phyloP scores from a whole-genome alignment of 2,113 vertebrate genomes.

The Willisornis vidua region DNA sequence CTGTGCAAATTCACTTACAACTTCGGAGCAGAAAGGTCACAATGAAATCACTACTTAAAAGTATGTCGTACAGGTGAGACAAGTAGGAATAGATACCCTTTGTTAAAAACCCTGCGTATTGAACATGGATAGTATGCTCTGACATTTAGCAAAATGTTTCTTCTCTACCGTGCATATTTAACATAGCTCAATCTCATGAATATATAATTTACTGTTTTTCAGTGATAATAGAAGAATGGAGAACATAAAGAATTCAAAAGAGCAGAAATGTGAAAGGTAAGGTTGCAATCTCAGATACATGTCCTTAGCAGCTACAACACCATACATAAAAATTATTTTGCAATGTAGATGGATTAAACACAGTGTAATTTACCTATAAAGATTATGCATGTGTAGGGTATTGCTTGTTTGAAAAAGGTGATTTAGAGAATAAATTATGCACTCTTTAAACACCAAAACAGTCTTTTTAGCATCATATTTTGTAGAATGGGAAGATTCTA shows the following conservation, averaged over 20 bases:
- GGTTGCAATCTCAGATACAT: neutral
- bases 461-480: neutral
- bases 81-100: neutral
- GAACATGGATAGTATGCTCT: neutral
- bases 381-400: neutral
- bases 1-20: neutral
- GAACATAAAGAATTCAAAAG: neutral
- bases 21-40: neutral
- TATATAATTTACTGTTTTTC: neutral
- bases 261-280: neutral
- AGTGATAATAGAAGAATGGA: neutral
- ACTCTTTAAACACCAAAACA: neutral
- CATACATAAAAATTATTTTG: neutral
- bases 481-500: neutral
- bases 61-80: neutral
- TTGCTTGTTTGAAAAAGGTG: neutral
- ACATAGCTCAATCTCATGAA: neutral
- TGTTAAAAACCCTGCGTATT: neutral
- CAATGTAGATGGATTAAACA: neutral
- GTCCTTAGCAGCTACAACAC: neutral
- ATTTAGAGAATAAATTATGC: neutral
- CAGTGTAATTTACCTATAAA: neutral
- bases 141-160: constrained; percentile 6
- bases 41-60: neutral
- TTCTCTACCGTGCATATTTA: neutral